phyloP scores from a whole-genome alignment of 2,113 vertebrate genomes.

The Strigops habroptila region DNA sequence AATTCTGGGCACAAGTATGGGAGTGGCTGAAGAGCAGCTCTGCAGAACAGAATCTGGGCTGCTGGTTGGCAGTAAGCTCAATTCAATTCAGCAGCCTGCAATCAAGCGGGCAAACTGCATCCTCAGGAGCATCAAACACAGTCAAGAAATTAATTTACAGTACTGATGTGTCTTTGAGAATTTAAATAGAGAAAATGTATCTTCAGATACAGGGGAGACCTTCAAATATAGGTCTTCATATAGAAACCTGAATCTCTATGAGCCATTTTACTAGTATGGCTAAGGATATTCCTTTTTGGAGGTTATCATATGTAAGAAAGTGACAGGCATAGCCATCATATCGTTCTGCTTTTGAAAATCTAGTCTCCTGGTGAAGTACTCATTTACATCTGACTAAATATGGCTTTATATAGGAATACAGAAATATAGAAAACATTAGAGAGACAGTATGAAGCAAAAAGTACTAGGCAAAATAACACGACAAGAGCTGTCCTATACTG shows the following conservation, averaged over 20 bases:
- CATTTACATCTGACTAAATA: background rate
- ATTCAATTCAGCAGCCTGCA: background rate
- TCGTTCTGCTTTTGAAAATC: background rate
- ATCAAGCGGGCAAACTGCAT: accelerated
- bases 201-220: background rate
- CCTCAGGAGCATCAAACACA: too few species aligned
- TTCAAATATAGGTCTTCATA: background rate
- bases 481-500: background rate
- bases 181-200: accelerated
- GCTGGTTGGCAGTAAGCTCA: background rate
- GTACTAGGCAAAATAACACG: background rate
- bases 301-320: background rate
- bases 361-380: background rate
- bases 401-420: background rate
- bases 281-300: background rate
- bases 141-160: background rate
- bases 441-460: background rate
- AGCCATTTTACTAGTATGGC: background rate
- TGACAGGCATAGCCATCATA: background rate
- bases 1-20: accelerated
- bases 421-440: background rate
- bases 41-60: background rate
- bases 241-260: background rate
- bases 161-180: background rate
- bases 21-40: background rate